Base-by-base conservation (phyloP, 1,140 invertebrate genomes). In the Apis dorsata region DNA sequence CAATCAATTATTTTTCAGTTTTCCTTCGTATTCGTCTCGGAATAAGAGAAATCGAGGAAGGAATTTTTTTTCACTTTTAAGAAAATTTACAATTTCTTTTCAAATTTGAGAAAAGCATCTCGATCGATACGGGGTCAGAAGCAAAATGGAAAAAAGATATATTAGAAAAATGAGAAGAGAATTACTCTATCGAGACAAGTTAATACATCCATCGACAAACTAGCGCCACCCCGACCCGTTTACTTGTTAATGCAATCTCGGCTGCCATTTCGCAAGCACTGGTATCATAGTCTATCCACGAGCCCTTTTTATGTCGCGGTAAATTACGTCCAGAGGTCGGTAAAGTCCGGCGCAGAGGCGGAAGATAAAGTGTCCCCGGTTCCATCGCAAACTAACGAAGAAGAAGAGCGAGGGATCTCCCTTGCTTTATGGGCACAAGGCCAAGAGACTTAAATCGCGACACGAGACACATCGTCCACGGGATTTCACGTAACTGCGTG, bases 361-460 rank as follows among this genome's bases (percentile, higher is more conserved):
- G 53, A 59, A 59, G 53, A 81, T 81, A 75, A 81, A 74, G 55
- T 75, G n/a, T n/a, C 17, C 28, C 21, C 19, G 71, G 28, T n/a
- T 21, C 53, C 13, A 15, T 51, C 62, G 62, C 34, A 49, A 34
- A 17, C 62, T 81, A 81, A 81, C 71, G 79, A 81, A 81, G 62
- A 59, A 75, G 51, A 17, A 65, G 44, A 81, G 65, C 49, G 49
- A 28, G 44, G 8, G 62, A 77, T 55, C 24, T 53, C 12, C 34
- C 28, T 63, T 75, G 44, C 34, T 57, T 81, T 44, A 17, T 34
- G 62, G 71, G 79, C 71, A 59, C 17, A 53, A 19, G 13, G 79
- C 79, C 70, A 74, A 65, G 10, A 13, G 21, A 65, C 70, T 80
- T 80, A 80, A 80, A 80, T 80, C 79, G 59, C 21, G 28, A 28